Conservation (phyloP, 1,140 invertebrate species). For the Brachionus calyciflorus region DNA sequence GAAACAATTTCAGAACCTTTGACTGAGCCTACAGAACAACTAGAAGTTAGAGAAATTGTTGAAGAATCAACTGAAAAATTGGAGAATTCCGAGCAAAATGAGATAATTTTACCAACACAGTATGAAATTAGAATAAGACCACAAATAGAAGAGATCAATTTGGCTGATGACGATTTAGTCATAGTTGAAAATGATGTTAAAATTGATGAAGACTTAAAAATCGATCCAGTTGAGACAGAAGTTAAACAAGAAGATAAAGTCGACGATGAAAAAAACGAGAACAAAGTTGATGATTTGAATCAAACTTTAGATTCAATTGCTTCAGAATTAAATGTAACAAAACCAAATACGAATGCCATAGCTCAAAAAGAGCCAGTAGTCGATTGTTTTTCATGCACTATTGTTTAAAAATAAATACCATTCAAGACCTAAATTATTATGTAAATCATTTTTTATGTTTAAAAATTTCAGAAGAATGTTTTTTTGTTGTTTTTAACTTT, state of each 20-base stretch:
- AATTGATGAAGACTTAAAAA: not conserved
- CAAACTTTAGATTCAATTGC: not conserved
- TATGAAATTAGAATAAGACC: conserved; percentile 21
- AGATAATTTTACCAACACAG: not conserved
- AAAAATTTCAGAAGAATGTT: too few species aligned
- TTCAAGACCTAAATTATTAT: not conserved
- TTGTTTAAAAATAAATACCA: not conserved
- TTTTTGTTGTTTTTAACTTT: too few species aligned
- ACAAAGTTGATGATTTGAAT: not conserved
- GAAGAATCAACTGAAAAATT: not conserved
- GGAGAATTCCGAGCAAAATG: not conserved
- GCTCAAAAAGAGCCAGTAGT: conserved; percentile 23
- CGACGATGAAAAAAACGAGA: not conserved
- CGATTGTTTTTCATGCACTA: conserved; percentile 26
- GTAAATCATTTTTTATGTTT: not conserved
- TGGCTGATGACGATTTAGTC: not conserved
- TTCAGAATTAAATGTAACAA: not conserved
- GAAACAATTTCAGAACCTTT: too few species aligned
- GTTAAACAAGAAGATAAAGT: not conserved
- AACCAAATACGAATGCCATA: not conserved
- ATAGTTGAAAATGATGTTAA: not conserved
- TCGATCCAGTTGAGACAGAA: not conserved
- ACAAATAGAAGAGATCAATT: conserved; percentile 19
- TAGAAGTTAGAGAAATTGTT: not conserved
- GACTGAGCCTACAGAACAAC: too few species aligned